Evolutionary conservation across 2,113 vertebrate genomes (phyloP).

Genomic region (Atherinomorus stipes): DNA sequence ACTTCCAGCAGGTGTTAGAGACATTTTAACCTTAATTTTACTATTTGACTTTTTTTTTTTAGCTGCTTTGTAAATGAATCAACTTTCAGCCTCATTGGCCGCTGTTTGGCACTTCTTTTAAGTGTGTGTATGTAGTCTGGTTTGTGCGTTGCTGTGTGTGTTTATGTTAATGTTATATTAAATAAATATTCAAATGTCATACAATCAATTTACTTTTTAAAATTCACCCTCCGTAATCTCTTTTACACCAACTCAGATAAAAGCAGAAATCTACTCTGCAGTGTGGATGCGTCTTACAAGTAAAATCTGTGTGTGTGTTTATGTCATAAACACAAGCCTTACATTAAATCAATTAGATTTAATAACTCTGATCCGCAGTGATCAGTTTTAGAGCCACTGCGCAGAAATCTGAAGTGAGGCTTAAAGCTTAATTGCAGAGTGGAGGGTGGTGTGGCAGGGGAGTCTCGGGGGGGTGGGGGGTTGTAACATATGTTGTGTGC

Average conservation of each 20-base stretch:
- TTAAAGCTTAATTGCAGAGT: conserved; percentile 71
- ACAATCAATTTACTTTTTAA: conserved; percentile 37
- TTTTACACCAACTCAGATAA: conserved; percentile 28
- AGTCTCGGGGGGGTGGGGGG: conserved; percentile 51
- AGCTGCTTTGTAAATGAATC: conserved; percentile 53
- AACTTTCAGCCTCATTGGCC: conserved; percentile 22
- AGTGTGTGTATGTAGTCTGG: conserved; percentile 28
- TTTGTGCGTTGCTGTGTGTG: background rate
- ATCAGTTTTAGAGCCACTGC: conserved; percentile 65
- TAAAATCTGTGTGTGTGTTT: conserved; percentile 19
- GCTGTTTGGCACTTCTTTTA: background rate
- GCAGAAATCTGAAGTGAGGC: conserved; percentile 66
- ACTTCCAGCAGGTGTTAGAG: conserved; percentile 4
- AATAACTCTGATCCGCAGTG: conserved; percentile 63
- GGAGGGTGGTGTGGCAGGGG: conserved; percentile 57
- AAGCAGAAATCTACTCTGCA: conserved; percentile 23
- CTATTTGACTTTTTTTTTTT: conserved; percentile 25
- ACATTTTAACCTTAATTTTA: conserved; percentile 24
- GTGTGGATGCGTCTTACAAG: conserved; percentile 10
- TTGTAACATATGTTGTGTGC: conserved; percentile 73
- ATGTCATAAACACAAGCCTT: conserved; percentile 55
- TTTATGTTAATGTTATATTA: conserved; percentile 21
- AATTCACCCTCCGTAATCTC: conserved; percentile 28
- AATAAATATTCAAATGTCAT: conserved; percentile 46
- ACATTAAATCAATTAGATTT: conserved; percentile 70